These are phyloP conservation scores for Saccostrea echinata DNA, from an alignment of 1,140 invertebrate species.

Conservation along the genomic window DNA sequence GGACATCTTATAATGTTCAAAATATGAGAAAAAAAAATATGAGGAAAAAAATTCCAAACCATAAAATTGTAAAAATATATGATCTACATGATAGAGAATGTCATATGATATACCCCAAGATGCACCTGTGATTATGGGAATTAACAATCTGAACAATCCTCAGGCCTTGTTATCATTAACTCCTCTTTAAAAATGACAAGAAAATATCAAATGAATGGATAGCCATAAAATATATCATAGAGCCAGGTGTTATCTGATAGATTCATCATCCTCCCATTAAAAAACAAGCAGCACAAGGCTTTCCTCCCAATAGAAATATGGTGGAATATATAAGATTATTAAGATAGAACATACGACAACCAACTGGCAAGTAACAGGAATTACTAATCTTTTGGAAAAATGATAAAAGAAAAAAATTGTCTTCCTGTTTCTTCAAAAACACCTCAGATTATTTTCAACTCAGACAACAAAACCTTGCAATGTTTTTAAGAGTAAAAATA, in stretches of 20 bases:
- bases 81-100: conserved; percentile 15
- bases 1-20: conserved; percentile 3
- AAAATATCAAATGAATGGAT: conserved; percentile 27
- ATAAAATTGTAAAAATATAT: not conserved
- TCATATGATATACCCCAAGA: conserved; percentile 26
- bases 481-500: not conserved
- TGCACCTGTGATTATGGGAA: conserved; percentile 33
- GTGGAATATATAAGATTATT: conserved; percentile 13
- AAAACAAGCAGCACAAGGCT: not conserved
- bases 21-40: not conserved
- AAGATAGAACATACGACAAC: not conserved
- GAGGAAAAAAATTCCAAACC: not conserved
- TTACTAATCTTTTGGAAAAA: not conserved
- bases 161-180: conserved; percentile 12
- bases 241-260: conserved; percentile 14
- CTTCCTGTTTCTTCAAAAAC: not conserved
- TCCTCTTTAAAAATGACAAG: conserved; percentile 37
- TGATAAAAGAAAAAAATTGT: not conserved
- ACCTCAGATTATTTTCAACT: not conserved
- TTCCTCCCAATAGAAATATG: conserved; percentile 33
- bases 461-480: not conserved
- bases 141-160: conserved; percentile 16
- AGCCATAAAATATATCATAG: not conserved
- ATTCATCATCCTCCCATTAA: conserved; percentile 31
- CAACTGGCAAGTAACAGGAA: not conserved